Base-by-base conservation (phyloP, 2,797 vertebrate genomes). In the Pogonophryne albipinna region DNA sequence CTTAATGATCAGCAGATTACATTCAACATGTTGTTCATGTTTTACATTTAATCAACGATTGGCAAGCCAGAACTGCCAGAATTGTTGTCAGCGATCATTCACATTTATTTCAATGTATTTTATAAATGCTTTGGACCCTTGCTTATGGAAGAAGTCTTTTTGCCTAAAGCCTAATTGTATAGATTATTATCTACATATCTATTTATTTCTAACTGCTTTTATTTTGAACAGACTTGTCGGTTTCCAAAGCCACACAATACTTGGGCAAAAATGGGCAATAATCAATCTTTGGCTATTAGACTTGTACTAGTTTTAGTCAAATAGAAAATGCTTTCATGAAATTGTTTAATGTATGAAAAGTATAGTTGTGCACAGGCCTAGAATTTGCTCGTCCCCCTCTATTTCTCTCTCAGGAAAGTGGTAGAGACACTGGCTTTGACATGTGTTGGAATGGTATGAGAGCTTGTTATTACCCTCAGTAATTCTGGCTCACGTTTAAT, bases 401-500 rank as follows among this genome's bases (percentile, higher is more conserved):
- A 66, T 70, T 49, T 46, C 47, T 56, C 63, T 71, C 52, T 52
- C 16, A 42, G 59, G 34, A 42, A 74, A 60, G 44, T 57, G 31
- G 38, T 23, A 8, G 50, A 55, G 49, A 20, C 49, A 61, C 19
- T 61, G 63, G 49, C 23, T 45, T 58, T 62, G 59, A 46, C 50
- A 65, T 77, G 74, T 73, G 64, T n/a, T 73, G 71, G 49, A 71
- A 69, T 58, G 60, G 23, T 45, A 74, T 52, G 68, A 60, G 46
- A 63, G 55, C 47, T 59, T 59, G 52, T 73, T 68, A 31, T 63
- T 71, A 34, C 66, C 57, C 31, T 65, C 27, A 38, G 65, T 76
- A 49, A 34, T 67, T 63, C 66, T 85, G 80, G 72, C 80, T 64
- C 49, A 31, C 69, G 47, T 74, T 68, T 71, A 83, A 74, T 38